Conservation (phyloP, 2,113 vertebrate genomes). For the Ageneiosus marmoratus region DNA sequence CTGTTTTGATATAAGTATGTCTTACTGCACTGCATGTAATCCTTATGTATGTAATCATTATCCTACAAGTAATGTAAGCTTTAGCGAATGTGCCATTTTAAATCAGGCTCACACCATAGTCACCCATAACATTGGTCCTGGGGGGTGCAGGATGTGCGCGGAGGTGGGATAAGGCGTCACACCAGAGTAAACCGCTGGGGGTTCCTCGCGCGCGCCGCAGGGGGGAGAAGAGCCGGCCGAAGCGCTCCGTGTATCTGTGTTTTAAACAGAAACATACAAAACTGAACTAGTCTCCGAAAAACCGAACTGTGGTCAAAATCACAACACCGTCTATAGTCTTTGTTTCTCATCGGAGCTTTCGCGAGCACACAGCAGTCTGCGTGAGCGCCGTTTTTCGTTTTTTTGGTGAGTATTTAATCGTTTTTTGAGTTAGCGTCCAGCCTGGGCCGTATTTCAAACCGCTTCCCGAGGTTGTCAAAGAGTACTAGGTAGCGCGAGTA, state of each 20-base stretch:
- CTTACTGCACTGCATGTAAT: not conserved
- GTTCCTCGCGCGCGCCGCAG: slow-evolving; percentile 19
- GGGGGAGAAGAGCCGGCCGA: slow-evolving; percentile 15
- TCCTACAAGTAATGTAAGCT: not conserved
- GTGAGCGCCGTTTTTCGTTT: not conserved
- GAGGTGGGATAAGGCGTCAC: not conserved
- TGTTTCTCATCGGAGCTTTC: not conserved
- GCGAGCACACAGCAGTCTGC: not conserved
- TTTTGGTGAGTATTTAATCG: slow-evolving; percentile 29
- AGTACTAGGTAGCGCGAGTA: not conserved
- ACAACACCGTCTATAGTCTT: not conserved
- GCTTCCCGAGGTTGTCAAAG: rapidly evolving
- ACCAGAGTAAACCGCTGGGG: not conserved
- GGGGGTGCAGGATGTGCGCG: slow-evolving; percentile 5
- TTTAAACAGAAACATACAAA: not conserved
- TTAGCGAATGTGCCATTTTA: not conserved
- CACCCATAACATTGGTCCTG: not conserved
- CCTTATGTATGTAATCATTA: not conserved
- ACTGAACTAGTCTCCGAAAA: not conserved
- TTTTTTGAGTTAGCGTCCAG: not conserved
- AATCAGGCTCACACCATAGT: not conserved
- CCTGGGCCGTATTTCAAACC: not conserved
- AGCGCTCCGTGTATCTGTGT: not conserved
- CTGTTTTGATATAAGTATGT: not conserved
- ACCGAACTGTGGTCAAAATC: not conserved